Percentiles rank a stretch among this genome's conserved stretches.
phyloP scores from a whole-genome alignment of 30 jellyfish, hydroid and myxozoan species.

The Aurelia aurita complex sp. Pacific region DNA sequence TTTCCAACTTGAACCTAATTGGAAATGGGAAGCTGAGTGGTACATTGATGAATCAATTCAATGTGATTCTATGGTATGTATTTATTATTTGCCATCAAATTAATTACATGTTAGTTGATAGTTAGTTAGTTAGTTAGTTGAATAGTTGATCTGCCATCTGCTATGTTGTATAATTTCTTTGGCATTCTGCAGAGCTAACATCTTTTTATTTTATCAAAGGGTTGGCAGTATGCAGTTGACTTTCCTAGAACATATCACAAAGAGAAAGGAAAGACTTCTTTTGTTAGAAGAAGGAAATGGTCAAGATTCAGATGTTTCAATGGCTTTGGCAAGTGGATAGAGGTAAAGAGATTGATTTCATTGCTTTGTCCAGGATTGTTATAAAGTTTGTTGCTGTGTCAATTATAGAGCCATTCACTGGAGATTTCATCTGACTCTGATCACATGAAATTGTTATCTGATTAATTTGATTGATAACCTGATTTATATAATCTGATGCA shows the following conservation, averaged over 20 bases:
- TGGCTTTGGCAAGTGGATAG: slow-evolving; percentile 79
- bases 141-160: too few species aligned
- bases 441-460: too few species aligned
- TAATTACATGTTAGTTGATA: too few species aligned
- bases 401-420: too few species aligned
- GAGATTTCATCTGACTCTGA: too few species aligned
- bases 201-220: slow-evolving; percentile 41
- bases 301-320: slow-evolving; percentile 65
- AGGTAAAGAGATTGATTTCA: background rate
- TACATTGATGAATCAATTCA: slow-evolving; percentile 72
- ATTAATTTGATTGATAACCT: too few species aligned
- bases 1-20: slow-evolving; percentile 43
- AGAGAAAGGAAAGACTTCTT: slow-evolving; percentile 57
- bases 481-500: too few species aligned
- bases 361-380: background rate
- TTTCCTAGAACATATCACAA: slow-evolving; percentile 79
- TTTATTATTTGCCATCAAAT: too few species aligned
- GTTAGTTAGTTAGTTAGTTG: too few species aligned
- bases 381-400: background rate
- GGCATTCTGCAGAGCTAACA: too few species aligned
- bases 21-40: slow-evolving; percentile 98
- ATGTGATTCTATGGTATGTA: slow-evolving; percentile 73
- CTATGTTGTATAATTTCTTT: too few species aligned
- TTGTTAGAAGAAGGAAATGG: slow-evolving; percentile 92
- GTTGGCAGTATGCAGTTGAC: slow-evolving; percentile 99